phyloP scores from a whole-genome alignment of 2,888 invertebrate genomes.

The Pantelozetes paolii region DNA sequence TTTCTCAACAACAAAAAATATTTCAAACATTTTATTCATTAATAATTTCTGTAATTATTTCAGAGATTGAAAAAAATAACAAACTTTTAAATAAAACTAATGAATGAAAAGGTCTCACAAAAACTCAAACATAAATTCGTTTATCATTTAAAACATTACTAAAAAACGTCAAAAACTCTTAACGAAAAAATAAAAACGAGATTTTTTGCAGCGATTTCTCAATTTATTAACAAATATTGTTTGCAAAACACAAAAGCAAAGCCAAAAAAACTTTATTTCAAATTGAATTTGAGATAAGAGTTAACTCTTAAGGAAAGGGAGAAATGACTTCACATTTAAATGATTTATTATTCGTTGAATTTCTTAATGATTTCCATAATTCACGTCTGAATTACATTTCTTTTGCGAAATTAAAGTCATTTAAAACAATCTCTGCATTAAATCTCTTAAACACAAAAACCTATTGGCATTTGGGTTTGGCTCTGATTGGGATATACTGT shows the following conservation, averaged over 20 bases:
- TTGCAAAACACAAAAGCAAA: constrained; percentile 3
- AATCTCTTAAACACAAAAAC: constrained; percentile 10
- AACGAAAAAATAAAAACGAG: neutral
- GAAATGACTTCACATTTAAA: neutral
- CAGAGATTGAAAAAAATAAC: neutral
- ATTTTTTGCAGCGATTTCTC: neutral
- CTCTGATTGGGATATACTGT: constrained; percentile 18
- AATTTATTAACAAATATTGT: constrained; percentile 18
- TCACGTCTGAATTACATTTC: constrained; percentile 18
- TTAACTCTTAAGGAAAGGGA: neutral
- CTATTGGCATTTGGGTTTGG: constrained; percentile 14
- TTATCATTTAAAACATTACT: constrained; percentile 2
- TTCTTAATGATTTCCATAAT: constrained; percentile 30
- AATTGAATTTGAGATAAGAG: constrained; percentile 18
- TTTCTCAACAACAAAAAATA: neutral
- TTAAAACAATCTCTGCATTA: constrained; percentile 15
- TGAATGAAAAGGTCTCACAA: neutral
- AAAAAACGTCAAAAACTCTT: neutral
- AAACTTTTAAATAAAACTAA: neutral
- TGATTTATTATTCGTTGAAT: constrained; percentile 21
- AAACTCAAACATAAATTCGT: neutral
- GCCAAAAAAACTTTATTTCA: neutral
- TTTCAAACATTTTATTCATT: neutral
- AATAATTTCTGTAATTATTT: constrained; percentile 3
- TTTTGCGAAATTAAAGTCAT: constrained; percentile 6